phyloP scores from a whole-genome alignment of 2,888 invertebrate species.

The Timema podura region DNA sequence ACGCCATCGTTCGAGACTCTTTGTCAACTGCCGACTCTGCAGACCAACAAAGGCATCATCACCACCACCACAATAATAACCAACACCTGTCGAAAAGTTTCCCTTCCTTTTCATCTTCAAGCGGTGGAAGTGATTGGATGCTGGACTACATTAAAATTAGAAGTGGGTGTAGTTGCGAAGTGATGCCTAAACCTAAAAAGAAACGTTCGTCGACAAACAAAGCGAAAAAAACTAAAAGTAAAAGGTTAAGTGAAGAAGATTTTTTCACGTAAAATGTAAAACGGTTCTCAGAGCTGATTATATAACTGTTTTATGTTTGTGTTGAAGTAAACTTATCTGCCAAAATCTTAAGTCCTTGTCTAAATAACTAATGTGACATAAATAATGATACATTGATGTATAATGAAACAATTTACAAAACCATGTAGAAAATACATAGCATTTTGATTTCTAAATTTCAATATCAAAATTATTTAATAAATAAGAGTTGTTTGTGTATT shows the following conservation, averaged over 20 bases:
- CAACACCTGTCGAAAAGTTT: constrained; percentile 26
- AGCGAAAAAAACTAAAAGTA: constrained; percentile 43
- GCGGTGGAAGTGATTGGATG: constrained; percentile 56
- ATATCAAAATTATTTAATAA: too few species aligned
- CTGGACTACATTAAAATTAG: constrained; percentile 79
- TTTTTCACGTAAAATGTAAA: constrained; percentile 8
- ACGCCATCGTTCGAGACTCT: constrained; percentile 71
- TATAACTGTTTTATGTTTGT: too few species aligned
- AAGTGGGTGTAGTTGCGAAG: constrained; percentile 80
- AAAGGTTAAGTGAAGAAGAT: constrained; percentile 24
- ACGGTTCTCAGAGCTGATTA: too few species aligned
- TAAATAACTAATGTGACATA: too few species aligned
- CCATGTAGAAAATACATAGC: too few species aligned
- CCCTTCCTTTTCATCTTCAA: constrained; percentile 12
- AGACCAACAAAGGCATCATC: constrained; percentile 44
- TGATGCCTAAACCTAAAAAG: constrained; percentile 56
- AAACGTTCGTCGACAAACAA: constrained; percentile 43
- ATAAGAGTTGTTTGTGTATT: too few species aligned
- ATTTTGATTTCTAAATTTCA: too few species aligned
- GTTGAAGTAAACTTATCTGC: too few species aligned
- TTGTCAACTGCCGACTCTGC: constrained; percentile 42
- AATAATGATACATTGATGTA: too few species aligned
- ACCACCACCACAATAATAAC: constrained; percentile 34
- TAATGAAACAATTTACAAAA: too few species aligned
- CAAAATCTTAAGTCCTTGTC: too few species aligned